These are phyloP conservation scores for Potamarius usumacintae DNA, from an alignment of 2,113 vertebrate genomes.

Conservation along the genomic window DNA sequence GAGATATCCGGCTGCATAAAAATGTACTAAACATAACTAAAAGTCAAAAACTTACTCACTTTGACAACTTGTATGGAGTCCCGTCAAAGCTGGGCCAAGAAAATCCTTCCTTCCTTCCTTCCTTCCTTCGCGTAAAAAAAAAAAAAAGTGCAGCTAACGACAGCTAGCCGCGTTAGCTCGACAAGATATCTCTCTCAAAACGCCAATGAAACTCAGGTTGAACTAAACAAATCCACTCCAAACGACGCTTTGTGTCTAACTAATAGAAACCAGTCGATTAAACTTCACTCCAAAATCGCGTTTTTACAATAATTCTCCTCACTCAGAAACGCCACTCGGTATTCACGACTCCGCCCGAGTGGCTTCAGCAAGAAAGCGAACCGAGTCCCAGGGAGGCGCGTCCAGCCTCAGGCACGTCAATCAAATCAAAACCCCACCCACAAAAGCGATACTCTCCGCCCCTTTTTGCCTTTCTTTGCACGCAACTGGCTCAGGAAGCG, in stretches of 20 bases:
- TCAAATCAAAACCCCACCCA: constrained; percentile 46
- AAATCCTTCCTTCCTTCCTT: constrained; percentile 53
- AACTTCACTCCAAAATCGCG: not conserved
- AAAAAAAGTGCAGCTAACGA: constrained; percentile 29
- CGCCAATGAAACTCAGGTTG: not conserved
- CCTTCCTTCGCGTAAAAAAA: constrained; percentile 20
- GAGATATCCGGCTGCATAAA: not conserved
- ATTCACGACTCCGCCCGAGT: constrained; percentile 60
- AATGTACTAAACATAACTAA: not conserved
- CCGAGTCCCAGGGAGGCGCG: constrained; percentile 24
- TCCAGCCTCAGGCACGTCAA: constrained; percentile 56
- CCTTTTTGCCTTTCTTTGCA: not conserved
- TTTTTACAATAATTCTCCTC: not conserved
- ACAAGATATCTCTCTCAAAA: not conserved
- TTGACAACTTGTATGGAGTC: constrained; percentile 50
- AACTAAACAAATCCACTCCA: not conserved
- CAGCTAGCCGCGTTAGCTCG: constrained; percentile 36
- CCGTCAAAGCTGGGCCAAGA: constrained; percentile 47
- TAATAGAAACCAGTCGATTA: not conserved
- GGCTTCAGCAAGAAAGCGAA: constrained; percentile 53
- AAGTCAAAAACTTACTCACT: constrained; percentile 46
- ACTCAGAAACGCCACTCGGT: constrained; percentile 45
- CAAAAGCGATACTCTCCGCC: not conserved
- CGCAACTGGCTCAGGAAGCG: not conserved
- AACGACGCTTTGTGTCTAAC: not conserved